Percentiles rank a stretch among this genome's conserved stretches.
Evolutionary conservation across 1,140 invertebrate genomes (phyloP).

Genomic region (Uloborus diversus): DNA sequence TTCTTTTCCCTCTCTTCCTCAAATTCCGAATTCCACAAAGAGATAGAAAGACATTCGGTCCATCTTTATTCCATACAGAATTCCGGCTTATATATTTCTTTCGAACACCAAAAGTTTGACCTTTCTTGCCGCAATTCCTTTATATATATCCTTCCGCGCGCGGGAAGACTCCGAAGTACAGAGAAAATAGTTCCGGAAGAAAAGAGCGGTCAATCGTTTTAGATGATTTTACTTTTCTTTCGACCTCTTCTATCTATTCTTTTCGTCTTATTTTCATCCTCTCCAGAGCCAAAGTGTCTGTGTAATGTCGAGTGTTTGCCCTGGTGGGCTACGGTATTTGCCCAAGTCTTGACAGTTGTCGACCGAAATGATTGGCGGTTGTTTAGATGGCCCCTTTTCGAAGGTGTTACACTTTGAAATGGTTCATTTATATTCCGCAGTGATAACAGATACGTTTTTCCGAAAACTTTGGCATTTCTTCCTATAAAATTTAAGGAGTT

Average conservation of each 20-base stretch:
- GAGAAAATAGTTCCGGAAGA: background rate
- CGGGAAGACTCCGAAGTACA: no score
- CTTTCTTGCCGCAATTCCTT: conserved; percentile 2
- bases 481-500: no score
- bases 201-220: conserved; percentile 13
- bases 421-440: background rate
- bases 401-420: background rate
- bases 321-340: conserved; percentile 5
- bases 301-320: conserved; percentile 5
- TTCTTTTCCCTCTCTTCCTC: background rate
- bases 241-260: background rate
- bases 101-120: conserved; percentile 1
- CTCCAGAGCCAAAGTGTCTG: background rate
- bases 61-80: background rate
- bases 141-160: background rate
- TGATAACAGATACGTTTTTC: background rate
- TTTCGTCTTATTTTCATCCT: background rate
- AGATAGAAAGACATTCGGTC: background rate
- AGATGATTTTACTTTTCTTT: background rate
- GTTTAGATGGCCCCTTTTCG: background rate
- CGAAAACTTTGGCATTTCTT: background rate
- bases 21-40: no score
- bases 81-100: background rate
- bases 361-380: background rate
- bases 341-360: background rate